Conservation (phyloP, 1,140 invertebrate species). For the Pseudomyrmex sp. region DNA sequence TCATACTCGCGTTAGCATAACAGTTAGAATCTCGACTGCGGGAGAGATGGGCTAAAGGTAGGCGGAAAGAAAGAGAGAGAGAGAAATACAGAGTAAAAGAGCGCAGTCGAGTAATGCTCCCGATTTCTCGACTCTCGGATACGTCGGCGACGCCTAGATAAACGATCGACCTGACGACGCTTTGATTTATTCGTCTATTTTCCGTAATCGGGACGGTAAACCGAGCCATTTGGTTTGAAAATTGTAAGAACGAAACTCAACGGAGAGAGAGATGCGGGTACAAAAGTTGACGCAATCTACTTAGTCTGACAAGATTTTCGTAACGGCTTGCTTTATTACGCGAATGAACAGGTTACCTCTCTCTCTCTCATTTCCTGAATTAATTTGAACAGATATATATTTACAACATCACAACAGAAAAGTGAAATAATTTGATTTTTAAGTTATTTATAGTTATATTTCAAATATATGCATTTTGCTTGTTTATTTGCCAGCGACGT, state of each 20-base stretch:
- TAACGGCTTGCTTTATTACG: neutral
- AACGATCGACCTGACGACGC: conserved; percentile 25
- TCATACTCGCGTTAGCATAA: conserved; percentile 59
- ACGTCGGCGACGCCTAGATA: conserved; percentile 3
- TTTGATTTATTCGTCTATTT: conserved; percentile 46
- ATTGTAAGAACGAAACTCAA: neutral
- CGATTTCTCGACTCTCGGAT: conserved; percentile 23
- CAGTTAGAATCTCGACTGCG: conserved; percentile 44
- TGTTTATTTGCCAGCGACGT: neutral
- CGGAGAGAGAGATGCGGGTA: neutral
- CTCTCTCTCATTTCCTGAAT: neutral
- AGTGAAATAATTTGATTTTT: neutral
- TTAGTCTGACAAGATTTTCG: neutral
- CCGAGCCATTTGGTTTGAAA: conserved; percentile 4
- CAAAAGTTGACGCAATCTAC: conserved; percentile 10
- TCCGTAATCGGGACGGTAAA: conserved; percentile 19
- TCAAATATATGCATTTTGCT: neutral
- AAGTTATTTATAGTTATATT: neutral
- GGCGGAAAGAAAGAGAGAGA: neutral
- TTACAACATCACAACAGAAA: neutral
- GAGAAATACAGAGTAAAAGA: too few relatives aligned
- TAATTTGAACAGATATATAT: neutral
- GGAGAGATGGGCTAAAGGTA: conserved; percentile 4
- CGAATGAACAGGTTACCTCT: neutral
- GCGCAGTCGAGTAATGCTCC: neutral